These are phyloP conservation scores for Celastrina argiolus DNA, from an alignment of 2,888 invertebrate species.

Conservation along the genomic window DNA sequence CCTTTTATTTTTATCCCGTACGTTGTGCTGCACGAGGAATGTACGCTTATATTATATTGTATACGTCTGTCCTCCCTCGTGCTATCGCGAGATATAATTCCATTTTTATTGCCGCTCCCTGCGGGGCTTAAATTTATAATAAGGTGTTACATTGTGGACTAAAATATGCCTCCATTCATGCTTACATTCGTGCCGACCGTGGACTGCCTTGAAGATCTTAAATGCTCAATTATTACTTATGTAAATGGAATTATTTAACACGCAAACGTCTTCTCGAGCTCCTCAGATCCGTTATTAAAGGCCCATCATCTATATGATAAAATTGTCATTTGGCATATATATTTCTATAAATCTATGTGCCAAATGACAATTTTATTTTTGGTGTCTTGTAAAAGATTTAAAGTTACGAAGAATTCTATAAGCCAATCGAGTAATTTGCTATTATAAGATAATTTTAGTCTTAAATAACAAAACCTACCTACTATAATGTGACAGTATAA, in stretches of 20 bases:
- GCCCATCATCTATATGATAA: neutral
- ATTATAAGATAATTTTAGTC: neutral
- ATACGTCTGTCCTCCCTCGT: neutral
- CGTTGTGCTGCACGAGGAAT: neutral
- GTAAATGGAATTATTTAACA: conserved; percentile 18
- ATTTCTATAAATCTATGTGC: neutral
- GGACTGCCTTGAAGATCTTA: conserved; percentile 19
- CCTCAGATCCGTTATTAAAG: neutral
- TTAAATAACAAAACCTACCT: neutral
- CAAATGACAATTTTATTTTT: neutral
- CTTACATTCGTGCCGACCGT: conserved; percentile 25
- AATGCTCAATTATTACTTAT: conserved; percentile 18
- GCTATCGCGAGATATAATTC: conserved; percentile 25
- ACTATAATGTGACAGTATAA: neutral
- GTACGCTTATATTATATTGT: neutral
- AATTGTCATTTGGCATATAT: too few species aligned
- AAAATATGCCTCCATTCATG: conserved; percentile 42
- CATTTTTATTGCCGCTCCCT: conserved; percentile 28
- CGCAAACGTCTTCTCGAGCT: too few species aligned
- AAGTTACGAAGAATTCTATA: neutral
- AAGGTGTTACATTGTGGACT: conserved; percentile 42
- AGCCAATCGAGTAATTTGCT: neutral
- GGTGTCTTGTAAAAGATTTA: neutral
- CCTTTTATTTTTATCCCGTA: neutral
- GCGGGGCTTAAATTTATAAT: conserved; percentile 40